A percentile compares a stretch with the other conserved stretches of the same genome.
phyloP scores from a whole-genome alignment of 2,888 invertebrate genomes.

The Galerucella calmariensis region DNA sequence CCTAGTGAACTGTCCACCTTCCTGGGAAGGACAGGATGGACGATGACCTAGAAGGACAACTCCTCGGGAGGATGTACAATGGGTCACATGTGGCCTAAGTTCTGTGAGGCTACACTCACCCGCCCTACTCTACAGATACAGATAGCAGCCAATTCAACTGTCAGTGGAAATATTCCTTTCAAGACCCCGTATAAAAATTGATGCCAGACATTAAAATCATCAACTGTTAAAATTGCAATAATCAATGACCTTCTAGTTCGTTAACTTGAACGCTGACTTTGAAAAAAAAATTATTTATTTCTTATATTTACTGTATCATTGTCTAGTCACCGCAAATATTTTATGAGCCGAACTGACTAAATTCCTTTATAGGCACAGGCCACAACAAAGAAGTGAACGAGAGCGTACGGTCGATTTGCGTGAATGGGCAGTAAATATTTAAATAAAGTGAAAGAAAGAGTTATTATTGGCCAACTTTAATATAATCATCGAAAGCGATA shows the following conservation, averaged over 20 bases:
- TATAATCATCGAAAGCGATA: constrained; percentile 1
- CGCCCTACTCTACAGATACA: not conserved
- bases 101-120: no score
- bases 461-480: not conserved
- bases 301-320: constrained; percentile 32
- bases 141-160: no score
- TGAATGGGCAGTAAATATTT: constrained; percentile 21
- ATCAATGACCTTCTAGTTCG: constrained; percentile 39
- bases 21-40: no score
- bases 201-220: constrained; percentile 39
- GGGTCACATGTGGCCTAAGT: no score
- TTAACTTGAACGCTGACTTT: constrained; percentile 28
- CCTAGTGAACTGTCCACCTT: no score
- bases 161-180: constrained; percentile 4
- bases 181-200: constrained; percentile 41
- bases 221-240: constrained; percentile 44
- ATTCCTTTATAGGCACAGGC: constrained; percentile 17
- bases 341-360: constrained; percentile 20
- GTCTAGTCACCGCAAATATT: constrained; percentile 29
- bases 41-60: no score
- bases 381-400: constrained; percentile 22
- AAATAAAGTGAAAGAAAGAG: constrained; percentile 16
- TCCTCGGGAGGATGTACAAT: no score
- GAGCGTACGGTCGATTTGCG: constrained; percentile 6
- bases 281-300: constrained; percentile 32